These are phyloP conservation scores for Amyelois transitella DNA, from an alignment of 1,140 invertebrate species.

Conservation along the genomic window DNA sequence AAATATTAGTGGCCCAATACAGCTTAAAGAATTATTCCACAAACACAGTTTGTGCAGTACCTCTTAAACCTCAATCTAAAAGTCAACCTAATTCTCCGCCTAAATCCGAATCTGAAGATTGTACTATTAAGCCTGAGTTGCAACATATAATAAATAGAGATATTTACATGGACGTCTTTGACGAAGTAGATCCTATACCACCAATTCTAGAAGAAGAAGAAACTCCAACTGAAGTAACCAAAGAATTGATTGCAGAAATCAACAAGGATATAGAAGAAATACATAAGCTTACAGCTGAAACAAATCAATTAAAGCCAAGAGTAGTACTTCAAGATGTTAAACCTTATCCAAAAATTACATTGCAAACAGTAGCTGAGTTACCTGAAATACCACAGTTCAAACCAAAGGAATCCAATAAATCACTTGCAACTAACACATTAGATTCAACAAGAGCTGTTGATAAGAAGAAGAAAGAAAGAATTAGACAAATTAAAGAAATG, in stretches of 20 bases:
- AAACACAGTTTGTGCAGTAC: slow-evolving; percentile 23
- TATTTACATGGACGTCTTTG: slow-evolving; percentile 47
- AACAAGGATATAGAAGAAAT: slow-evolving; percentile 73
- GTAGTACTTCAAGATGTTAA: slow-evolving; percentile 69
- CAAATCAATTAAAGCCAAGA: slow-evolving; percentile 58
- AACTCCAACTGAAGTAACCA: slow-evolving; percentile 51
- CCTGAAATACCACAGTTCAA: slow-evolving; percentile 77
- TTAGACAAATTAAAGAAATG: slow-evolving; percentile 82
- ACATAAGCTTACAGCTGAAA: slow-evolving; percentile 69
- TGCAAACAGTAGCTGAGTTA: slow-evolving; percentile 75
- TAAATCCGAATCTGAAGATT: slow-evolving; percentile 58
- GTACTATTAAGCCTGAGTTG: slow-evolving; percentile 37
- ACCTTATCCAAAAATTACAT: slow-evolving; percentile 75
- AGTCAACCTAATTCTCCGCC: slow-evolving; percentile 72
- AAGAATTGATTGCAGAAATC: slow-evolving; percentile 68
- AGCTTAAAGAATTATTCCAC: slow-evolving; percentile 65
- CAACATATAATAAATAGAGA: slow-evolving; percentile 36
- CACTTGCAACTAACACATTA: slow-evolving; percentile 47
- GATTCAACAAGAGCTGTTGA: slow-evolving; percentile 53
- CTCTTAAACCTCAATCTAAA: slow-evolving; percentile 59
- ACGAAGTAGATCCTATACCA: slow-evolving; percentile 56
- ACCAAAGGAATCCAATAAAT: slow-evolving; percentile 50
- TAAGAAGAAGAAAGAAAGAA: slow-evolving; percentile 74
- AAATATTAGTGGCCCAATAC: slow-evolving; percentile 65
- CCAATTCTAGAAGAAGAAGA: slow-evolving; percentile 64